Conservation (phyloP, 2,113 vertebrate species). For the Protobothrops flavoviridis region DNA sequence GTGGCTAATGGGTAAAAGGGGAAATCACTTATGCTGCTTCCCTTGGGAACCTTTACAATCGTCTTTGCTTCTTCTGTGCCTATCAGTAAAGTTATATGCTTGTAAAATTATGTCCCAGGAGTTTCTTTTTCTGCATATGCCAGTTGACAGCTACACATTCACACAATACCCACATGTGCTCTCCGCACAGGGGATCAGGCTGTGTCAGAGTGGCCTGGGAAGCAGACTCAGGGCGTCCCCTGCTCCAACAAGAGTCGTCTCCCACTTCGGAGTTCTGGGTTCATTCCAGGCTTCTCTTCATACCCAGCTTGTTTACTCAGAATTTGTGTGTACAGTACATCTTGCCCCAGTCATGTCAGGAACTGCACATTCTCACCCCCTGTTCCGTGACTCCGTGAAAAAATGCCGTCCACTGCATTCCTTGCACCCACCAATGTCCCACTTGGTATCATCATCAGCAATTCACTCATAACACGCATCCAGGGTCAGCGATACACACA, state of each 20-base stretch:
- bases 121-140: neutral
- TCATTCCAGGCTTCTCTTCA: neutral
- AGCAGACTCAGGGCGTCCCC: too few relatives aligned
- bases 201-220: too few relatives aligned
- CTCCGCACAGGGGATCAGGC: too few relatives aligned
- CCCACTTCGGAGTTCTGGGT: neutral
- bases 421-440: neutral
- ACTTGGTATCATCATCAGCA: neutral
- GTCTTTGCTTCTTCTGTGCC: neutral
- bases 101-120: neutral
- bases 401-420: neutral
- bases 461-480: neutral
- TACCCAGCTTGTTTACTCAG: neutral
- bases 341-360: neutral
- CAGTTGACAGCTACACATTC: neutral
- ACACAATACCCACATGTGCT: neutral
- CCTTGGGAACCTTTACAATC: neutral
- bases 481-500: neutral
- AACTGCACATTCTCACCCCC: neutral
- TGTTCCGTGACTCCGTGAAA: too few relatives aligned
- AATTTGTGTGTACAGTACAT: neutral
- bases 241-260: neutral
- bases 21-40: too few relatives aligned
- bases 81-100: neutral
- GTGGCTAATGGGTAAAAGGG: neutral